Base-by-base conservation (phyloP, 1,140 invertebrate species). In the Drosophila ironensis region DNA sequence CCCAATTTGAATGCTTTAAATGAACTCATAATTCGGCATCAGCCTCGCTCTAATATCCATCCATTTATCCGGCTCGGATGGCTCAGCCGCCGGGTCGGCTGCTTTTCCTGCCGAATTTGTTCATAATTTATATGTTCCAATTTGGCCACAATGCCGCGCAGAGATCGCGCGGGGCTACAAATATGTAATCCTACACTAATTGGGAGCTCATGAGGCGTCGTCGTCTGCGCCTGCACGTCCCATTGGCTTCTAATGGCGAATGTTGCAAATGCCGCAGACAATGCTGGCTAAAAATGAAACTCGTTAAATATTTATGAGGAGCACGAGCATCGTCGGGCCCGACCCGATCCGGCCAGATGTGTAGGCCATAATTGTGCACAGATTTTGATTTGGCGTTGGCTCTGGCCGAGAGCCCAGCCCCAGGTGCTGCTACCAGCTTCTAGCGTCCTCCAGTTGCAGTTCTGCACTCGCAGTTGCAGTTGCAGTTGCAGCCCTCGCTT, bases 271-370 rank as follows among this genome's bases (percentile, higher is more conserved):
- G 53, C 44, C 53, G 44, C 68, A 60, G 72, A 54, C 59, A 51
- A 48, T 57, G 67, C 67, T 80, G 40, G 48, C 71, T 76, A 59
- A 66, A 67, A 77, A 82, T 75, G 78, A 72, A 71, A 82, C 78
- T 82, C 78, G 78, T 82, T 82, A 82, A 82, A 82, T 82, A 82
- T 82, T 82, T 82, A 82, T 82, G 78, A 82, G 78, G 73, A 82
- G 78, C 78, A 82, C 78, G 78, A 82, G 78, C 57, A 78, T 64
- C 77, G 71, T 61, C 14, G 33, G 33, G 33, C 33, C 33, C 12
- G 33, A 17, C 33, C 33, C 57, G 54, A 48, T 54, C 69, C 42
- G 78, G 41, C 78, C 78, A 82, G 78, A 86, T 82, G 78, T 82
- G 78, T 84, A 78, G 69, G 48, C 78, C 69, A 73, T 86, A 82